These are phyloP conservation scores for Prionailurus viverrinus DNA, from an alignment of 2,113 vertebrate species.

Conservation along the genomic window DNA sequence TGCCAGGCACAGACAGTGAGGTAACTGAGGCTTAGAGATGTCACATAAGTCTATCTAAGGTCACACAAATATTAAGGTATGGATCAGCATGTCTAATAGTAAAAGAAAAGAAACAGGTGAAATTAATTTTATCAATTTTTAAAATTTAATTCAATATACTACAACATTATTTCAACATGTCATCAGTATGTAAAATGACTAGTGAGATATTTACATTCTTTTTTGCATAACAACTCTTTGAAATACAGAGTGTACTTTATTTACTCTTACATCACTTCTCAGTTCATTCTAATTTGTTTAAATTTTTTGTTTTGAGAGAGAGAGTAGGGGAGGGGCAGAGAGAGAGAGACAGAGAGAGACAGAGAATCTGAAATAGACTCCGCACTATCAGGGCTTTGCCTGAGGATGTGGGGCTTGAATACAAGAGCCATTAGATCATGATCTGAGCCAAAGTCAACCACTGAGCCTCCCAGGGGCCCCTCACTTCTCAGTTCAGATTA, in stretches of 20 bases:
- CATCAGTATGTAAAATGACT: neutral
- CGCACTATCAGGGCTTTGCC: too few relatives aligned
- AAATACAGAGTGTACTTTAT: neutral
- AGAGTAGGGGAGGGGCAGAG: too few relatives aligned
- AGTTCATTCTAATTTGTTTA: neutral
- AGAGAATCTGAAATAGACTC: too few relatives aligned
- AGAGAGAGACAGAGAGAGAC: too few relatives aligned
- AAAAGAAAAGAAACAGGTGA: constrained; percentile 4
- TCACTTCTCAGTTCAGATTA: neutral
- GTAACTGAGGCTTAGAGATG: neutral
- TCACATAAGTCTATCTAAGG: neutral
- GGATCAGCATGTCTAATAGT: neutral
- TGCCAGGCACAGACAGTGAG: neutral
- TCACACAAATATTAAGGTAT: neutral
- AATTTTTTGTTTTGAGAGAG: too few relatives aligned
- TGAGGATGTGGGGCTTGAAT: too few relatives aligned
- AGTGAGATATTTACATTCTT: neutral
- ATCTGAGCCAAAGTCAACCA: too few relatives aligned
- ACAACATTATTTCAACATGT: neutral
- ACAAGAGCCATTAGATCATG: too few relatives aligned
- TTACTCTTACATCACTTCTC: neutral
- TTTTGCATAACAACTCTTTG: neutral
- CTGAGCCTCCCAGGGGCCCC: too few relatives aligned
- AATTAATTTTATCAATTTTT: neutral
- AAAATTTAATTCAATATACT: constrained; percentile 21